Base-by-base conservation (phyloP, 2,113 vertebrate species). In the Neomonachus schauinslandi region DNA sequence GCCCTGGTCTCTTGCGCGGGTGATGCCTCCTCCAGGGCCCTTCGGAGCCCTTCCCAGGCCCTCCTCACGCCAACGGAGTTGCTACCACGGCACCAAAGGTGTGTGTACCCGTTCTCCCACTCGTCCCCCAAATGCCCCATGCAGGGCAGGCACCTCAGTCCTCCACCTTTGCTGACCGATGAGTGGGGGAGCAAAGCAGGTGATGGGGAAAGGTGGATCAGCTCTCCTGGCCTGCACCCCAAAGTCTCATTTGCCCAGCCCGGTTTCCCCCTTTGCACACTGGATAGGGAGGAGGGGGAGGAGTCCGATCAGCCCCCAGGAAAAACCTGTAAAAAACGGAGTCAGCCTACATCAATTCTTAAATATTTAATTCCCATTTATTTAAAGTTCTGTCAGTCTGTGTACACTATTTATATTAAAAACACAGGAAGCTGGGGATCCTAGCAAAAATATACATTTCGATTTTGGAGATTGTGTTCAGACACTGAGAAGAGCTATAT, bases 381-480 rank as follows among this genome's bases (percentile, higher is more conserved):
- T 99, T 99, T 98, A 98, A 98, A 99, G 98, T 98, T 98, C 96
- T 87, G 97, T 99, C 98, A 98, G 98, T 98, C 96, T 97, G 98
- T 95, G 69, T 98, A 98, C 97, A 96, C 98, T 98, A 98, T 99
- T 98, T 98, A 98, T 99, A 98, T 99, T 99, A 98, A 98, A 99
- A 99, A 99, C 98, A 99, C 98, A 98, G 98, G 98, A 98, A 97
- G 98, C 98, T 98, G 97, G 98, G 98, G 98, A 92, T 99, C 98
- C 99, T 99, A 99, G 98, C 98, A 99, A 99, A 99, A 99, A 99
- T 99, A 99, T 98, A 99, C 98, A 99, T 99, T 99, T 99, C 98
- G 96, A 67, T 98, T 98, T 98, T 98, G 98, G 97, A 97, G 98
- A 98, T 96, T 97, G 98, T 98, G 98, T 98, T 98, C 98, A 57